These are phyloP conservation scores for Micromussa lordhowensis DNA, from an alignment of 92 coral and sea anemone species.

Conservation along the genomic window DNA sequence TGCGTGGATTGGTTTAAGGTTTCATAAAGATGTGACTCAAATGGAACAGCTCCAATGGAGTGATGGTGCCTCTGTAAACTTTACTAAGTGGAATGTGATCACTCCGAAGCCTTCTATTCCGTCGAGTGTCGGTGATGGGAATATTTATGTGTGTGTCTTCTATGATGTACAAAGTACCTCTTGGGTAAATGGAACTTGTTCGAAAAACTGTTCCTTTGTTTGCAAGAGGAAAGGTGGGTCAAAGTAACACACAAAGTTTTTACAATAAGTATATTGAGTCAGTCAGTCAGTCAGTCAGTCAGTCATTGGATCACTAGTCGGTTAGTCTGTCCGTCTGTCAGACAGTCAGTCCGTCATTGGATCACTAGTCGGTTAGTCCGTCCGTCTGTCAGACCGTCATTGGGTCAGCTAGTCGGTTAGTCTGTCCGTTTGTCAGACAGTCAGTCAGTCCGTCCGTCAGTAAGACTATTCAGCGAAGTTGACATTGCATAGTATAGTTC, in stretches of 20 bases:
- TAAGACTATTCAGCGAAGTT: too few species aligned
- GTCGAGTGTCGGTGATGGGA: neutral
- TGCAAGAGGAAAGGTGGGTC: slow-evolving; percentile 43
- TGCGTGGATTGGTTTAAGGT: slow-evolving; percentile 22
- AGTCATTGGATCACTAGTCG: too few species aligned
- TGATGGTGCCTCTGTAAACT: slow-evolving; percentile 6
- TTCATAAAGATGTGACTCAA: neutral
- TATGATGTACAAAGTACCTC: neutral
- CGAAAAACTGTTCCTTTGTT: neutral
- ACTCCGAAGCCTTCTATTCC: neutral
- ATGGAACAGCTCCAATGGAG: neutral
- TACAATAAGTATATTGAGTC: neutral
- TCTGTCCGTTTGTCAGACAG: too few species aligned
- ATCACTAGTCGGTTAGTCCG: too few species aligned
- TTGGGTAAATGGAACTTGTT: slow-evolving; percentile 16
- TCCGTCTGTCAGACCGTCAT: too few species aligned
- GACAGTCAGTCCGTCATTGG: too few species aligned
- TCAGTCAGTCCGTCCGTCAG: too few species aligned
- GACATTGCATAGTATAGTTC: too few species aligned
- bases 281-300: too few species aligned
- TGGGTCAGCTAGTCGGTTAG: too few species aligned
- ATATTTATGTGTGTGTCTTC: neutral
- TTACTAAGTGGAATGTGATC: neutral
- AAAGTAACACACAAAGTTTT: neutral
- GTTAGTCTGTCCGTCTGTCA: too few species aligned